These are phyloP conservation scores for Eilema sororculum DNA, from an alignment of 2,888 invertebrate genomes.

Conservation along the genomic window DNA sequence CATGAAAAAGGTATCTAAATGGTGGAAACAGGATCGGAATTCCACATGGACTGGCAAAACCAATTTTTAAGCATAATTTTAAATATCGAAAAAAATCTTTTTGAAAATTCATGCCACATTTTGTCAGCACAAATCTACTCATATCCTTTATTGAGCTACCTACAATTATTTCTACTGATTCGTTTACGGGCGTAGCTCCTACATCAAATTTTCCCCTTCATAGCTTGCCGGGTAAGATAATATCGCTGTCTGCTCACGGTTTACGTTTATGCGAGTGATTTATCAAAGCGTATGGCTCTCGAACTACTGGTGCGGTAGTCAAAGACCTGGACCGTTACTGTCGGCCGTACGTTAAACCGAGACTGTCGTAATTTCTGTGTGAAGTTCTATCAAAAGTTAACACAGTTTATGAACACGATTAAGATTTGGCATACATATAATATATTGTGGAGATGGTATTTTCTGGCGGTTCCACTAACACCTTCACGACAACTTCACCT, in stretches of 20 bases:
- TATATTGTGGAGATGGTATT: not conserved
- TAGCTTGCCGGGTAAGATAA: constrained; percentile 6
- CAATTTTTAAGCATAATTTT: not conserved
- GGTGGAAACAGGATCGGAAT: too few species aligned
- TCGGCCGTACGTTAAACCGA: not conserved
- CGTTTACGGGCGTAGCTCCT: not conserved
- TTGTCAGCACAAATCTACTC: not conserved
- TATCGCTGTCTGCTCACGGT: constrained; percentile 9
- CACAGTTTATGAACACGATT: not conserved
- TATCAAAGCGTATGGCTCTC: constrained; percentile 14
- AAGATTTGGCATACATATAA: not conserved
- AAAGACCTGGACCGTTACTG: constrained; percentile 1
- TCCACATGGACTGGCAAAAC: not conserved
- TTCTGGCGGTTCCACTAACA: too few species aligned
- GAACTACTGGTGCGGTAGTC: not conserved
- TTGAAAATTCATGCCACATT: not conserved
- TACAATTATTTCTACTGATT: constrained; percentile 4
- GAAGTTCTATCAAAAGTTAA: not conserved
- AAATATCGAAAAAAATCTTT: not conserved
- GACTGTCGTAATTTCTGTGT: not conserved
- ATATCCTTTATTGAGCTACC: not conserved
- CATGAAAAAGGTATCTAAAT: too few species aligned
- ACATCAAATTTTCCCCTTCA: constrained; percentile 1
- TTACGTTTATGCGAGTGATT: constrained; percentile 17
- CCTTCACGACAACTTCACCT: too few species aligned